phyloP scores from a whole-genome alignment of 2,113 vertebrate species.

The Macroglossus sobrinus region DNA sequence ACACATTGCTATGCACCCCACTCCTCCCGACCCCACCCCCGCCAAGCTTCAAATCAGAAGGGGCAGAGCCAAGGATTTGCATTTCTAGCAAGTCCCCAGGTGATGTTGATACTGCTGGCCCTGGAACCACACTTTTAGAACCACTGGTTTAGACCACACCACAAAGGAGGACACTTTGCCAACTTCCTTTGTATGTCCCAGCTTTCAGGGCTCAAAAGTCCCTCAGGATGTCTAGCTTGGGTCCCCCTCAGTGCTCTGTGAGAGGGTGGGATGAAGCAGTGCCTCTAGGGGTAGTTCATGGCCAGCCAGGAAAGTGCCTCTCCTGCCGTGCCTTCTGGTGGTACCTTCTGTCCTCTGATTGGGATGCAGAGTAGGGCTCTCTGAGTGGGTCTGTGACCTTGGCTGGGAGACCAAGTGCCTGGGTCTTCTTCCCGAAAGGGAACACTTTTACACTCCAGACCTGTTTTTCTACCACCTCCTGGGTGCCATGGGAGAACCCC shows the following conservation, averaged over 20 bases:
- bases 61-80: too few relatives aligned
- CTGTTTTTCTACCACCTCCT: not conserved
- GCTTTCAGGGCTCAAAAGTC: not conserved
- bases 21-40: too few relatives aligned
- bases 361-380: too few relatives aligned
- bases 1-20: not conserved
- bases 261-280: fast-evolving
- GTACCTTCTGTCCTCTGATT: not conserved
- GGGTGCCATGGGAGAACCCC: not conserved
- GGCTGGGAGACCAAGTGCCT: not conserved
- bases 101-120: not conserved
- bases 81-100: not conserved
- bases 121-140: not conserved
- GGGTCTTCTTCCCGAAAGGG: not conserved
- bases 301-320: not conserved
- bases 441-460: not conserved
- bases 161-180: not conserved
- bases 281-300: fast-evolving
- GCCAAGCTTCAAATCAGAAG: not conserved
- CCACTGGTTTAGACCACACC: not conserved
- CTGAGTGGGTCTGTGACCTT: not conserved
- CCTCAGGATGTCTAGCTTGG: fast-evolving
- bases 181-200: not conserved
- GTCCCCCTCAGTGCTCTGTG: fast-evolving
- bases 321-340: fast-evolving